Evolutionary conservation across 1,140 invertebrate species (phyloP).

Genomic region (Schlechtendalia chinensis): DNA sequence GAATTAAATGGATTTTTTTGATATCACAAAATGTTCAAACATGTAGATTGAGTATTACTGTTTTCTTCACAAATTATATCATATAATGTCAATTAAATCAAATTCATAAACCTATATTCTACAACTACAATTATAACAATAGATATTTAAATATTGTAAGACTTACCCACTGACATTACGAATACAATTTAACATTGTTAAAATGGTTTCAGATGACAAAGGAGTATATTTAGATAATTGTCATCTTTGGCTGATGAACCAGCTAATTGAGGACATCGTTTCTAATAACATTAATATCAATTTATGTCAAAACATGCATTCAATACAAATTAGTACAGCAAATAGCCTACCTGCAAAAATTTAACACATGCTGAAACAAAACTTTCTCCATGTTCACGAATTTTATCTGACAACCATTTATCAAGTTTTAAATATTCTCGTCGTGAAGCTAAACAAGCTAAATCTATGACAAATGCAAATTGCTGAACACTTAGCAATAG

Average conservation of each 20-base stretch:
- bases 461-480: conserved; percentile 94
- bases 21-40: no score
- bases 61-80: no score
- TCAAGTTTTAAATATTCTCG: conserved; percentile 96
- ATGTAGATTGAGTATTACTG: no score
- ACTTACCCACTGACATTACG: conserved; percentile 68
- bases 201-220: conserved; percentile 83
- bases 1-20: no score
- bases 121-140: no score
- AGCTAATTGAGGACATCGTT: conserved; percentile 82
- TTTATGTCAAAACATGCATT: background rate
- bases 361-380: conserved; percentile 83
- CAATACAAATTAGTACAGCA: background rate
- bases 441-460: conserved; percentile 93
- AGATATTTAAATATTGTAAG: background rate
- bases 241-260: conserved; percentile 75
- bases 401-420: conserved; percentile 97
- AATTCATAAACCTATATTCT: no score
- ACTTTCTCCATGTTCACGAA: conserved; percentile 87
- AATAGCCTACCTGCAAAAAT: conserved; percentile 61
- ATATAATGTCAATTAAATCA: no score
- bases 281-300: conserved; percentile 59
- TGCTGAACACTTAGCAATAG: conserved; percentile 88
- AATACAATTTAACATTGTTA: conserved; percentile 81
- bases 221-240: conserved; percentile 75